A percentile compares a stretch with the other conserved stretches of the same genome.
Conservation (phyloP, 2,888 invertebrate species). For the Thereva unica region DNA sequence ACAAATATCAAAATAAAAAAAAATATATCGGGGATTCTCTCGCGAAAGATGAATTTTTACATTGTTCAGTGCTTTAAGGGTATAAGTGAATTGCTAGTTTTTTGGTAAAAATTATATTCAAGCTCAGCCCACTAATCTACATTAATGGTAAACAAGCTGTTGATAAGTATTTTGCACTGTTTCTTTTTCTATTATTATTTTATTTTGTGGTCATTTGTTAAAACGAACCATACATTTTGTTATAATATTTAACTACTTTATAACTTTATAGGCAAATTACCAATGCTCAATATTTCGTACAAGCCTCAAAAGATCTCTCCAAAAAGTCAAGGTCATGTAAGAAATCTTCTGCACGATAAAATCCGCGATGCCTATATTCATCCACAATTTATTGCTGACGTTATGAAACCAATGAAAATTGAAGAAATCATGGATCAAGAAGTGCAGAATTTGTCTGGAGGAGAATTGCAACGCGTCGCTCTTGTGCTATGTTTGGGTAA, state of each 20-base stretch:
- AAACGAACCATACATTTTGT: constrained; percentile 12
- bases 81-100: too few species aligned
- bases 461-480: constrained; percentile 98
- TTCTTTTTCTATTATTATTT: too few species aligned
- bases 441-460: constrained; percentile 97
- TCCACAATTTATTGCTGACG: constrained; percentile 97
- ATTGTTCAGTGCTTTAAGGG: too few species aligned
- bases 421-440: constrained; percentile 98
- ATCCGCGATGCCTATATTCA: constrained; percentile 97
- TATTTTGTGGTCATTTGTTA: neutral
- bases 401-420: constrained; percentile 97
- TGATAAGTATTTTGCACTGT: too few species aligned
- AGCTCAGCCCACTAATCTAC: too few species aligned
- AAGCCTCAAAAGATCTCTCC: constrained; percentile 99
- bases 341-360: constrained; percentile 91
- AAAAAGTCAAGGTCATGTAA: constrained; percentile 90
- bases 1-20: too few species aligned
- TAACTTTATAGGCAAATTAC: constrained; percentile 66
- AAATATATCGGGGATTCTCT: too few species aligned
- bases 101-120: too few species aligned
- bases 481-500: constrained; percentile 95
- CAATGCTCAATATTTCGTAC: constrained; percentile 95
- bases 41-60: too few species aligned
- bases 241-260: constrained; percentile 62
- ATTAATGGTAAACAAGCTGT: too few species aligned